Conservation (phyloP, 2,888 invertebrate genomes). For the Maniola hyperantus region DNA sequence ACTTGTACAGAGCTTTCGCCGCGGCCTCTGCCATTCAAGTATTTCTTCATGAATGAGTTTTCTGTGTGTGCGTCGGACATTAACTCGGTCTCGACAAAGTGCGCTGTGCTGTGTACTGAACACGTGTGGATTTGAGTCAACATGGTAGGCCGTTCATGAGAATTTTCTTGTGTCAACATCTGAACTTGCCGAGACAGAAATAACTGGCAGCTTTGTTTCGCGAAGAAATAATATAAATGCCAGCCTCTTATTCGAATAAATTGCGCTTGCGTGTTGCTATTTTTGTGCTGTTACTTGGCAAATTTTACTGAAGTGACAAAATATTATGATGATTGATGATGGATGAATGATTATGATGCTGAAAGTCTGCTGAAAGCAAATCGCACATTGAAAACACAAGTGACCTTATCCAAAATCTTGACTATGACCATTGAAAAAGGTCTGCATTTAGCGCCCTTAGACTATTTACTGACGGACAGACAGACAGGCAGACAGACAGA, state of each 20-base stretch:
- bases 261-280: slow-evolving; percentile 28
- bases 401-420: no score
- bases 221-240: slow-evolving; percentile 53
- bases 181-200: slow-evolving; percentile 70
- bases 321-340: no score
- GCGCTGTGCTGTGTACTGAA: slow-evolving; percentile 55
- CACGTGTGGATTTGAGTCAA: slow-evolving; percentile 75
- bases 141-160: slow-evolving; percentile 79
- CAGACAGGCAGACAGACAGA: no score
- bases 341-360: no score
- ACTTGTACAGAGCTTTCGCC: slow-evolving; percentile 64
- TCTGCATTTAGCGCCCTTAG: no score
- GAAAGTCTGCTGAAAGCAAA: no score
- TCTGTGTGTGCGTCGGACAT: slow-evolving; percentile 57
- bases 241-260: slow-evolving; percentile 32
- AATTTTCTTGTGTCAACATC: slow-evolving; percentile 80
- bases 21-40: slow-evolving; percentile 58
- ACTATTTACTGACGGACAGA: no score
- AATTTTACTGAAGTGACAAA: slow-evolving; percentile 14
- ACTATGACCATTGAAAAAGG: no score
- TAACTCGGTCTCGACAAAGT: slow-evolving; percentile 41
- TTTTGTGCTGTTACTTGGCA: slow-evolving; percentile 27
- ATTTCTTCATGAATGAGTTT: slow-evolving; percentile 64
- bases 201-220: slow-evolving; percentile 73
- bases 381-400: no score